phyloP scores from a whole-genome alignment of 2,113 vertebrate species.

The Gopherus evgoodei region DNA sequence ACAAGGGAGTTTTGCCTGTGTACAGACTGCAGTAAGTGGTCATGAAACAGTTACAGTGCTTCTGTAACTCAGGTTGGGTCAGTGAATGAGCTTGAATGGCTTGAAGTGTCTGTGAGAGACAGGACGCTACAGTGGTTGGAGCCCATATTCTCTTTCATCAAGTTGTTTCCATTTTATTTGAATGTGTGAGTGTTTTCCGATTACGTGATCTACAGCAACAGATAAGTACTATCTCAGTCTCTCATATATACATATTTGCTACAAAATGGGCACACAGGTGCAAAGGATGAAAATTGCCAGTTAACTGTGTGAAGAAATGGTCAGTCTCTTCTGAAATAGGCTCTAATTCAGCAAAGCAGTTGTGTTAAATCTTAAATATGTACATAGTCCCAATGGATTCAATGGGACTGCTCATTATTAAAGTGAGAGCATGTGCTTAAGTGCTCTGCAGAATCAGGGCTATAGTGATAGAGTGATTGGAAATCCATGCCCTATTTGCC shows the following conservation, averaged over 20 bases:
- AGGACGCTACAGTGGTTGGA: not conserved
- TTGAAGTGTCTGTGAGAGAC: not conserved
- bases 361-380: not conserved
- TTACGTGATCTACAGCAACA: not conserved
- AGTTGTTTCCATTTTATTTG: not conserved
- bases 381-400: not conserved
- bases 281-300: not conserved
- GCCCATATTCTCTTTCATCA: not conserved
- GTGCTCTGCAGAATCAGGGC: fast-evolving
- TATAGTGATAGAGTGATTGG: not conserved
- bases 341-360: not conserved
- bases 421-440: not conserved
- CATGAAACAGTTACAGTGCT: not conserved
- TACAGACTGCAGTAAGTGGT: not conserved
- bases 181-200: not conserved
- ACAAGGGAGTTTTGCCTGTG: fast-evolving
- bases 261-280: not conserved
- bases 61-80: not conserved
- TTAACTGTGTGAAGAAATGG: not conserved
- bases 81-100: not conserved
- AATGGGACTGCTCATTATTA: not conserved
- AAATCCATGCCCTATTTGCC: not conserved
- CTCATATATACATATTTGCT: not conserved
- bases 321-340: not conserved
- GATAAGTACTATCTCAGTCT: not conserved